phyloP scores from a whole-genome alignment of 2,888 invertebrate species.

The Hirtodrosophila confusa region DNA sequence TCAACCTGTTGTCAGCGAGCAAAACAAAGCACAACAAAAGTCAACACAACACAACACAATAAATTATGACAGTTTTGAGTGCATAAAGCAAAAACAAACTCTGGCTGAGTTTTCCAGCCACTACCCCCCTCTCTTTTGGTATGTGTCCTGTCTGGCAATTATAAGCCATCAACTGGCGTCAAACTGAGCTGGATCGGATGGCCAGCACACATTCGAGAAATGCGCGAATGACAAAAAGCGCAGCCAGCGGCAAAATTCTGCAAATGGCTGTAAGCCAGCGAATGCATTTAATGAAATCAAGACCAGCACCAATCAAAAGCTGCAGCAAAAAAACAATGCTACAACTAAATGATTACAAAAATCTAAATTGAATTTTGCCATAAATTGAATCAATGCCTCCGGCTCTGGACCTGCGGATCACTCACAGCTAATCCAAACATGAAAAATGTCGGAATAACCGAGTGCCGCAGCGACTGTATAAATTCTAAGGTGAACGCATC shows the following conservation, averaged over 20 bases:
- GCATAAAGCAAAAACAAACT: conserved; percentile 41
- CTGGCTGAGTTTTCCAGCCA: conserved; percentile 19
- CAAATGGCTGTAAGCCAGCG: conserved; percentile 62
- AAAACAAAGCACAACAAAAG: conserved; percentile 33
- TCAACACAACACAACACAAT: conserved; percentile 45
- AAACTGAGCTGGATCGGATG: conserved; percentile 39
- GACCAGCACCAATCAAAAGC: conserved; percentile 40
- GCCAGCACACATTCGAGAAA: conserved; percentile 59
- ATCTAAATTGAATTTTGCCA: conserved; percentile 80
- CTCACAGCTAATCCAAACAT: conserved; percentile 64
- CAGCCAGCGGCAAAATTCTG: conserved; percentile 47
- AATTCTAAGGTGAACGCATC: conserved; percentile 63
- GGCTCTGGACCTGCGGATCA: conserved; percentile 30
- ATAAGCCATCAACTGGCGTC: conserved; percentile 63
- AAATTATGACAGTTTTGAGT: conserved; percentile 77
- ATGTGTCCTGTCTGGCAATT: conserved; percentile 41
- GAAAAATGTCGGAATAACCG: conserved; percentile 59
- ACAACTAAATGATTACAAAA: conserved; percentile 78
- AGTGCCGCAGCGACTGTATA: conserved; percentile 60
- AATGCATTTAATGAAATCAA: conserved; percentile 74
- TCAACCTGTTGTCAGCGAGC: conserved; percentile 65
- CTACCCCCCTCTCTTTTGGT: not conserved
- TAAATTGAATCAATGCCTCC: conserved; percentile 70
- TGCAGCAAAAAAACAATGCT: conserved; percentile 41
- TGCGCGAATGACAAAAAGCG: conserved; percentile 55